Conservation (phyloP, 2,888 invertebrate species). For the Dicyrtomina minuta region DNA sequence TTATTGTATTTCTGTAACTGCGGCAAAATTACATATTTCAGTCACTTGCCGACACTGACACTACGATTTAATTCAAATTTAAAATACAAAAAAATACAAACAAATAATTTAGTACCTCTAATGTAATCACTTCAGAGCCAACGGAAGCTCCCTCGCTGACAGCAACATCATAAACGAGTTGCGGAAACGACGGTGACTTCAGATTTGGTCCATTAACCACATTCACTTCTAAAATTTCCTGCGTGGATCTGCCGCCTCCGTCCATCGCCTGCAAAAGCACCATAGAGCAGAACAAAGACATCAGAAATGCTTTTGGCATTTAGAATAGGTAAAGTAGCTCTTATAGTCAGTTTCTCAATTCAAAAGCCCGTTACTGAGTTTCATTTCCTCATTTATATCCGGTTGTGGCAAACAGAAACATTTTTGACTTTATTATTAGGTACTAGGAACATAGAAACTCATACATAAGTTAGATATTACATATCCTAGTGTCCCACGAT, state of each 20-base stretch:
- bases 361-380: too few relatives aligned
- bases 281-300: too few relatives aligned
- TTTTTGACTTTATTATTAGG: background rate
- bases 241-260: constrained; percentile 74
- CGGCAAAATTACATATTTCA: too few relatives aligned
- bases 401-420: background rate
- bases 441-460: too few relatives aligned
- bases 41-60: background rate
- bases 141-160: constrained; percentile 87
- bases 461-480: too few relatives aligned
- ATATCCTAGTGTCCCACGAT: too few relatives aligned
- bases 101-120: constrained; percentile 48
- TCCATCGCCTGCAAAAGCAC: constrained; percentile 63
- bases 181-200: constrained; percentile 77
- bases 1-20: background rate
- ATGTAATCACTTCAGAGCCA: constrained; percentile 54
- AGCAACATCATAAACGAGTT: constrained; percentile 79
- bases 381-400: too few relatives aligned
- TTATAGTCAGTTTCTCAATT: background rate
- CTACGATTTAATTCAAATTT: background rate
- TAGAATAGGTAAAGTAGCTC: background rate
- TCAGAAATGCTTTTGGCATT: too few relatives aligned
- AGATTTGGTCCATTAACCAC: constrained; percentile 81
- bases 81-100: constrained; percentile 10
- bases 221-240: constrained; percentile 81